A percentile compares a stretch with the other conserved stretches of the same genome.
phyloP scores from a whole-genome alignment of 2,113 vertebrate genomes.

The Phaethornis superciliosus region DNA sequence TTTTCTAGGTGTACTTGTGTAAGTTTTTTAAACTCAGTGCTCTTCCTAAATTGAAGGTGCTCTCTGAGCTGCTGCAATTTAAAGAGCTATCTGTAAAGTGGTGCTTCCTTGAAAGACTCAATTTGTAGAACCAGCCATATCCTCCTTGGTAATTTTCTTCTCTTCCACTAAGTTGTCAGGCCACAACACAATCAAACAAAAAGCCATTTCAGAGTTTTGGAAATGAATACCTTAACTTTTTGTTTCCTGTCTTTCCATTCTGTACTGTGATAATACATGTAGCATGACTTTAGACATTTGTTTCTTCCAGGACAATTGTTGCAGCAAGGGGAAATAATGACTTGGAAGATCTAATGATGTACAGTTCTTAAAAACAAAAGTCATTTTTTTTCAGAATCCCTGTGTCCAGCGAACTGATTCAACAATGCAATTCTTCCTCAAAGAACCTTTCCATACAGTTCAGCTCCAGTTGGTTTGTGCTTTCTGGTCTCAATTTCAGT shows the following conservation, averaged over 20 bases:
- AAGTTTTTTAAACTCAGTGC: not conserved
- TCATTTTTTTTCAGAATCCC: not conserved
- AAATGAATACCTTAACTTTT: not conserved
- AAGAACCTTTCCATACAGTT: not conserved
- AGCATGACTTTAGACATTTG: fast-evolving
- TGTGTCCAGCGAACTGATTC: not conserved
- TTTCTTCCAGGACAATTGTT: not conserved
- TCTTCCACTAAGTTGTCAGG: conserved; percentile 2
- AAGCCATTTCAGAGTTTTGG: not conserved
- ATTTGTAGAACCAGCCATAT: not conserved
- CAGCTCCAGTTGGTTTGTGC: not conserved
- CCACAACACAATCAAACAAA: not conserved
- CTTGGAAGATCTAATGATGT: not conserved
- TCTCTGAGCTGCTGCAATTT: not conserved
- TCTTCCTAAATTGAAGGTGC: not conserved
- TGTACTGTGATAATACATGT: not conserved
- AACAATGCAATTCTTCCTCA: not conserved
- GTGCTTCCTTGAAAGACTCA: not conserved
- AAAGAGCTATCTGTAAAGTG: not conserved
- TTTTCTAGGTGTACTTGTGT: not conserved
- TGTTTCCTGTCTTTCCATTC: not conserved
- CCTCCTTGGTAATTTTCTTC: not conserved
- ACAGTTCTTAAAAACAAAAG: not conserved
- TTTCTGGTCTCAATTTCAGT: not conserved
- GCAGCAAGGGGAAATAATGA: not conserved